Conservation (phyloP, 2,888 invertebrate species). For the Heliconius erato region DNA sequence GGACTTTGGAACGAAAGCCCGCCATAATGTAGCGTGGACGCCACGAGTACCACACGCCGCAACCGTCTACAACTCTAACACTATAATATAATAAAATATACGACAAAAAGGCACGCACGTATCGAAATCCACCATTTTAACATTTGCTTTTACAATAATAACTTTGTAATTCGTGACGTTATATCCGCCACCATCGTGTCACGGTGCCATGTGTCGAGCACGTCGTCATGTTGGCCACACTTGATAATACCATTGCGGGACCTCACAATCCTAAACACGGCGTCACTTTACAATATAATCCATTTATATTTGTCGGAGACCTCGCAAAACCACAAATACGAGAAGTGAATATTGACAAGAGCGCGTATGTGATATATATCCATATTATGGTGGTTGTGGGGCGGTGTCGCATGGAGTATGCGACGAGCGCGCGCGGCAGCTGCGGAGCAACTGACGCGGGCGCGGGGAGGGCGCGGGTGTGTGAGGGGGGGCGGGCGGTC, state of each 20-base stretch:
- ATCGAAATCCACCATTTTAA: slow-evolving; percentile 22
- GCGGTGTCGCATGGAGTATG: slow-evolving; percentile 80
- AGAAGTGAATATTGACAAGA: slow-evolving; percentile 81
- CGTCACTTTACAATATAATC: slow-evolving; percentile 85
- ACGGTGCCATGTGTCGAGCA: slow-evolving; percentile 83
- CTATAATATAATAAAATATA: background rate
- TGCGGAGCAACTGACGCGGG: slow-evolving; percentile 80
- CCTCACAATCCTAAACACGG: slow-evolving; percentile 75
- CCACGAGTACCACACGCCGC: slow-evolving; percentile 78
- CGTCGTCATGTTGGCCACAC: slow-evolving; percentile 80
- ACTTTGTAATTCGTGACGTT: slow-evolving; percentile 62
- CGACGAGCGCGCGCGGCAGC: slow-evolving; percentile 83
- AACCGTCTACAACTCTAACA: slow-evolving; percentile 20
- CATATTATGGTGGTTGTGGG: slow-evolving; percentile 79
- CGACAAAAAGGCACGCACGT: background rate
- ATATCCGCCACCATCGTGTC: slow-evolving; percentile 78
- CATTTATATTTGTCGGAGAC: slow-evolving; percentile 83
- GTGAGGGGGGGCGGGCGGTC: slow-evolving; percentile 55
- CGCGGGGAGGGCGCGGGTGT: slow-evolving; percentile 55
- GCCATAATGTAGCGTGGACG: slow-evolving; percentile 81
- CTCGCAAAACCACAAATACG: slow-evolving; percentile 84
- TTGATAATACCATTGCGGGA: slow-evolving; percentile 83
- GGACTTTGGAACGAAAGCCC: slow-evolving; percentile 59
- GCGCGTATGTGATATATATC: slow-evolving; percentile 83
- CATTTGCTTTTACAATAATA: slow-evolving; percentile 40